A percentile compares a stretch with the other conserved stretches of the same genome.
Conservation (phyloP, 1,140 invertebrate genomes). For the Ceratosolen fusciceps region DNA sequence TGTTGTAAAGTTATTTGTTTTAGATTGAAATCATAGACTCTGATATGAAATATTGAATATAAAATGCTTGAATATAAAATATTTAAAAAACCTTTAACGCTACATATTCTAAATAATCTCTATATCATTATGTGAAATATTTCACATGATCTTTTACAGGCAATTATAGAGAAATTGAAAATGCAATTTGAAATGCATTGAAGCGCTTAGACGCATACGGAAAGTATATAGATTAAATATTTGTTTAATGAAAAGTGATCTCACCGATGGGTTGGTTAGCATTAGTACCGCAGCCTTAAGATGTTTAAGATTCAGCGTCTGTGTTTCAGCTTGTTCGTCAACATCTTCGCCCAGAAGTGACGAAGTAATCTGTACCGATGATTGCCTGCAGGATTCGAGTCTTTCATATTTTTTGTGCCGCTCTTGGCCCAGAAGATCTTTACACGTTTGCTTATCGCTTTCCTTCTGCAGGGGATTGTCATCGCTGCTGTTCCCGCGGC, state of each 20-base stretch:
- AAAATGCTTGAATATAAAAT: too few relatives aligned
- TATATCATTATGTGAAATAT: neutral
- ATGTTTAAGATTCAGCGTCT: constrained; percentile 75
- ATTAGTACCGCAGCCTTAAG: constrained; percentile 73
- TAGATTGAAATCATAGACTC: too few relatives aligned
- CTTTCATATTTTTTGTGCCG: constrained; percentile 51
- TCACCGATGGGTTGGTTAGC: constrained; percentile 75
- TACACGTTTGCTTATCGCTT: constrained; percentile 47
- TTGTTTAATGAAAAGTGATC: too few relatives aligned
- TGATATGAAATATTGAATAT: too few relatives aligned
- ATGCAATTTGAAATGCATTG: too few relatives aligned
- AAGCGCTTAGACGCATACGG: too few relatives aligned
- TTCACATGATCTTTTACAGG: neutral
- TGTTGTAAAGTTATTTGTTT: too few relatives aligned
- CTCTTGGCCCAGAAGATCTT: constrained; percentile 36
- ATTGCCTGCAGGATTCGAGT: constrained; percentile 66
- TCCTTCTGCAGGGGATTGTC: constrained; percentile 30
- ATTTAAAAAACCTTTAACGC: neutral
- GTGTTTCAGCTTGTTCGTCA: constrained; percentile 71
- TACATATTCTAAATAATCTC: neutral
- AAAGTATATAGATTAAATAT: too few relatives aligned
- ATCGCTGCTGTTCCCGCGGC: constrained; percentile 46
- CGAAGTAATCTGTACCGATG: constrained; percentile 71
- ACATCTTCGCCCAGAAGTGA: constrained; percentile 66
- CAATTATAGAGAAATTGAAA: too few relatives aligned